Conservation (phyloP, 2,888 invertebrate genomes). For the Cotesia congregata region DNA sequence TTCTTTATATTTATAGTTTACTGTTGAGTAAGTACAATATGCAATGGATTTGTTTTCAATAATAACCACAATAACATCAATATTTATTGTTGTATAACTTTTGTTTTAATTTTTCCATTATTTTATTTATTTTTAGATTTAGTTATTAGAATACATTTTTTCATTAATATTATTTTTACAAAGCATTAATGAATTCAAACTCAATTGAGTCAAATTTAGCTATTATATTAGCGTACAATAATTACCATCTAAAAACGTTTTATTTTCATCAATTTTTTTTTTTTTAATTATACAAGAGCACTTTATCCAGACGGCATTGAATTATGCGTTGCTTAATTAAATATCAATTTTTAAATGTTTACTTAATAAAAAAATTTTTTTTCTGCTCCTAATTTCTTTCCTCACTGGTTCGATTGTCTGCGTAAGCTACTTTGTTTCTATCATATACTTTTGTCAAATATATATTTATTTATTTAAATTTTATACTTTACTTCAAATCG, state of each 20-base stretch:
- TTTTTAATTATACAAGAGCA: constrained; percentile 5
- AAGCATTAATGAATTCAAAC: not conserved
- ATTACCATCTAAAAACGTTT: not conserved
- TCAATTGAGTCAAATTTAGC: not conserved
- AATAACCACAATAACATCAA: constrained; percentile 15
- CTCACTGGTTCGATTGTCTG: constrained; percentile 6
- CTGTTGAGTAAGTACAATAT: not conserved
- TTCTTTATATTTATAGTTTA: not conserved
- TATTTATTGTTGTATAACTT: not conserved
- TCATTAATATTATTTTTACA: not conserved
- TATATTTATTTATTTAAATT: not conserved
- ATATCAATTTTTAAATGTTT: not conserved
- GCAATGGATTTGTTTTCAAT: constrained; percentile 3
- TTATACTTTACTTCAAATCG: constrained; percentile 6
- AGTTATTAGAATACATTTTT: not conserved
- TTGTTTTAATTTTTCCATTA: not conserved
- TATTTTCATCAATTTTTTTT: not conserved
- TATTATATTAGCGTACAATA: not conserved
- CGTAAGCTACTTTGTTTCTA: not conserved
- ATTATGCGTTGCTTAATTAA: constrained; percentile 5
- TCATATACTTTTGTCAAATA: not conserved
- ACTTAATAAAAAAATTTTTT: not conserved
- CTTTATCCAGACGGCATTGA: constrained; percentile 10
- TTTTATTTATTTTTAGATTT: not conserved
- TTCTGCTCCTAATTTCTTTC: not conserved